Percentiles rank a stretch among this genome's conserved stretches.
phyloP scores from a whole-genome alignment of 2,797 vertebrate species.

The Aulostomus chinensis region DNA sequence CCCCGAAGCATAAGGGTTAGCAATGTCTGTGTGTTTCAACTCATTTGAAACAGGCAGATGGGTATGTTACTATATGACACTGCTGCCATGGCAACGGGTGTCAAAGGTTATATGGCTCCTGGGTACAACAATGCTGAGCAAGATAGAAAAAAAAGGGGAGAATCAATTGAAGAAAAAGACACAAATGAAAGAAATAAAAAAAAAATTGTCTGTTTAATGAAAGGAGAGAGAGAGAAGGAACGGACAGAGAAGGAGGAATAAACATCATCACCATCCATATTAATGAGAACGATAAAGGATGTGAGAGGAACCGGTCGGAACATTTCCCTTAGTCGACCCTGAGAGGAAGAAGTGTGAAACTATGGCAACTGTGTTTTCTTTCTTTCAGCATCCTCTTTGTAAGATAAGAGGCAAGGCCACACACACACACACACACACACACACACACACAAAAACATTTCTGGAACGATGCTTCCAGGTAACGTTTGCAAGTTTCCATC shows the following conservation, averaged over 20 bases:
- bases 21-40: too few species aligned
- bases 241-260: conserved; percentile 1
- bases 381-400: conserved; percentile 52
- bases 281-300: conserved; percentile 43
- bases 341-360: conserved; percentile 59
- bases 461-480: conserved; percentile 44
- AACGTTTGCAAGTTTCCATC: conserved; percentile 25
- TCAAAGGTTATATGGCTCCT: too few species aligned
- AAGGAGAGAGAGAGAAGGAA: conserved; percentile 1
- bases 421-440: conserved; percentile 16
- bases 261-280: conserved; percentile 38
- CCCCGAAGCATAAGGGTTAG: too few species aligned
- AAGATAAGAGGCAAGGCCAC: conserved; percentile 40
- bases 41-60: too few species aligned
- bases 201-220: neutral
- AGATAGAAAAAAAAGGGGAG: too few species aligned
- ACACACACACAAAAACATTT: conserved; percentile 13
- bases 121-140: neutral
- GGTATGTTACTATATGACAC: too few species aligned
- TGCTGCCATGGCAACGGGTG: conserved; percentile 38
- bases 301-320: conserved; percentile 37
- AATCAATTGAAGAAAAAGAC: neutral
- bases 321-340: conserved; percentile 48
- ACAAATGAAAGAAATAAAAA: neutral
- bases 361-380: conserved; percentile 71